These are phyloP conservation scores for Peromyscus melanophrys DNA, from an alignment of 2,797 vertebrate genomes.

Conservation along the genomic window DNA sequence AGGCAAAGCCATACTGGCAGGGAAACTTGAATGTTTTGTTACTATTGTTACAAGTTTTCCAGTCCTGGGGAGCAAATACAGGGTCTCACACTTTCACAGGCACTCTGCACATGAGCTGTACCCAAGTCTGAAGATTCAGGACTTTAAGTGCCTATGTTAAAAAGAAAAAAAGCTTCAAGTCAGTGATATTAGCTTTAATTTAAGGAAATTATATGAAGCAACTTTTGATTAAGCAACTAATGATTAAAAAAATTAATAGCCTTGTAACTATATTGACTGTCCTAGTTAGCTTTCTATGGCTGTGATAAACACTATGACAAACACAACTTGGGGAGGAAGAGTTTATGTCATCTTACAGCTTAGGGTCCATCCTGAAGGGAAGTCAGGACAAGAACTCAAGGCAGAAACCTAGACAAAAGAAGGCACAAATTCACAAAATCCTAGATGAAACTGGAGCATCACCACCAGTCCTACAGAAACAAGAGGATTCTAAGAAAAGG, in stretches of 20 bases:
- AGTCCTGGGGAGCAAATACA: not conserved
- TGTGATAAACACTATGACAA: not conserved
- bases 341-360: not conserved
- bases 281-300: not conserved
- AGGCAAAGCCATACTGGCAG: not conserved
- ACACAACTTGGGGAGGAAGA: not conserved
- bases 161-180: constrained; percentile 24
- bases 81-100: not conserved
- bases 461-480: not conserved
- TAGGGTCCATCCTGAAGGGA: not conserved
- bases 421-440: not conserved
- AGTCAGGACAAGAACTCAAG: not conserved
- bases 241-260: constrained; percentile 15
- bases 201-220: constrained; percentile 7
- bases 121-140: not conserved
- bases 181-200: not conserved
- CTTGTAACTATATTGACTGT: not conserved
- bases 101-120: not conserved
- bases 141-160: not conserved
- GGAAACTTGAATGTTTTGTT: not conserved
- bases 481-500: not conserved
- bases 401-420: not conserved
- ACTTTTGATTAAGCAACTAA: not conserved
- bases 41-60: not conserved
- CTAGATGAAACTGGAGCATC: not conserved